phyloP scores from a whole-genome alignment of 2,113 vertebrate genomes.

The Furnarius figulus region DNA sequence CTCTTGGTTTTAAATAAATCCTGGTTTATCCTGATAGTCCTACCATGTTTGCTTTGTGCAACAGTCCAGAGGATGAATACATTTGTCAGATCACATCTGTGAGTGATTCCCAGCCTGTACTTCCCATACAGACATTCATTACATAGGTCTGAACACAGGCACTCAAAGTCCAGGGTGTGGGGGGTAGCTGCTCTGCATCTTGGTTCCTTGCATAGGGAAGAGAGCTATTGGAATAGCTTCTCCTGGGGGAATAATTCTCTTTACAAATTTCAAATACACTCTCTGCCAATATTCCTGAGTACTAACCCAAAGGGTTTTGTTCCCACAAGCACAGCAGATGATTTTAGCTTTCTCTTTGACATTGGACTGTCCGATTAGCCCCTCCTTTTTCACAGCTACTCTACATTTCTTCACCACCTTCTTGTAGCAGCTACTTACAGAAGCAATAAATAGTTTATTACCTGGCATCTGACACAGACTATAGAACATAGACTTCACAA shows the following conservation, averaged over 20 bases:
- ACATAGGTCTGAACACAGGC: not conserved
- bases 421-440: not conserved
- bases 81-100: not conserved
- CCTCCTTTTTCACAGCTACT: not conserved
- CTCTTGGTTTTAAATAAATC: not conserved
- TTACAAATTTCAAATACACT: constrained; percentile 3
- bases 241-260: not conserved
- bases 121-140: not conserved
- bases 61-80: not conserved
- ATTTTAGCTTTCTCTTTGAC: not conserved
- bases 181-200: not conserved
- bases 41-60: not conserved
- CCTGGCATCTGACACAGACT: not conserved
- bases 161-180: not conserved
- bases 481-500: not conserved
- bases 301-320: not conserved
- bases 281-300: not conserved
- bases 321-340: not conserved
- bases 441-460: not conserved
- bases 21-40: not conserved
- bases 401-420: not conserved
- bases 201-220: not conserved
- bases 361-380: not conserved
- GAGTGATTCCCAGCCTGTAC: not conserved
- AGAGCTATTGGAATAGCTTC: not conserved